Percentiles rank a stretch among this genome's conserved stretches.
Conservation (phyloP, 2,797 vertebrate genomes). For the Heliangelus exortis region DNA sequence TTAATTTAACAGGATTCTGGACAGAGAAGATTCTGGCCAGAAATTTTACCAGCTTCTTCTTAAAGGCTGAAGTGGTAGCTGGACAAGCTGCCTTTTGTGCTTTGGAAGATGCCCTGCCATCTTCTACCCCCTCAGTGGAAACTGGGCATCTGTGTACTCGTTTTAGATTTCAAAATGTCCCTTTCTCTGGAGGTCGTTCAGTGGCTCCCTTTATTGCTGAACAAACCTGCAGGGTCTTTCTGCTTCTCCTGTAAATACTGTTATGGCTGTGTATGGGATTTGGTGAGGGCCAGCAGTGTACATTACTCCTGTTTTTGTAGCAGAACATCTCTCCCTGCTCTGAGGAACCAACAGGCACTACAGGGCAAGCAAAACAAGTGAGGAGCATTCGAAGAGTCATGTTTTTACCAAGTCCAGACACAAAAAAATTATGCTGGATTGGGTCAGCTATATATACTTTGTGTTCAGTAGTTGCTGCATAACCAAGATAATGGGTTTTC, state of each 20-base stretch:
- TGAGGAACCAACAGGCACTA: neutral
- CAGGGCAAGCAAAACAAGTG: neutral
- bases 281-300: neutral
- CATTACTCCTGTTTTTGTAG: neutral
- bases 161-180: neutral
- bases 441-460: neutral
- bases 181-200: neutral
- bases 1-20: neutral
- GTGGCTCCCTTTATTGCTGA: neutral
- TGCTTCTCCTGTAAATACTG: neutral
- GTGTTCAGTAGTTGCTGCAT: neutral
- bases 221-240: neutral
- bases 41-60: neutral
- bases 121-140: neutral
- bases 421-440: neutral
- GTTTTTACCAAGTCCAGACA: neutral
- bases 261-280: accelerated
- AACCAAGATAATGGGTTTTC: neutral
- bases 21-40: neutral
- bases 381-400: neutral
- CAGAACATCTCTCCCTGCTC: neutral
- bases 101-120: neutral
- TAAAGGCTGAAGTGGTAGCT: neutral
- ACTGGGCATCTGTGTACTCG: neutral
- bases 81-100: neutral